Evolutionary conservation across 2,888 invertebrate genomes (phyloP), one percentile per base, ranked within the genome.

Genomic region (Hypselothyrea guttata): DNA sequence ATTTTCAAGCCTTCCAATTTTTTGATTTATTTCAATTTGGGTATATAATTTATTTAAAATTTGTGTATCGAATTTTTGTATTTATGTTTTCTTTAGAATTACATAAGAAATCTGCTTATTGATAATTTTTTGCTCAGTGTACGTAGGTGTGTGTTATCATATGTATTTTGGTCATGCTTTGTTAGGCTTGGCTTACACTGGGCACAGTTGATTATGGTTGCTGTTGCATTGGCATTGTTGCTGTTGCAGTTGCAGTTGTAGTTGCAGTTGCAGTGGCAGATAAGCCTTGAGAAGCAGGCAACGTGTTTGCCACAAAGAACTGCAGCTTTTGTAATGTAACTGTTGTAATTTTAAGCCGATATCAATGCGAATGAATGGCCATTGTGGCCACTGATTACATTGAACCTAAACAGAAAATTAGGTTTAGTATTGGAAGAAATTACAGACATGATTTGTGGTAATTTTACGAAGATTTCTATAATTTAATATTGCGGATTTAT

Each of bases 291-390:
- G 31, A 15, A 49, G 22, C 16, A n/a, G 1, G 13, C 15, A 15
- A 15, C 18, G 37, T 44, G 18, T 9, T 11, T 35, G 27, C 34
- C 38, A 52, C 34, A 55, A 52, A 48, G 33, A 51, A 52, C 28
- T 28, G 4, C 15, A 9, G 8, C 27, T 27, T n/a, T 7, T 41
- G 31, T 58, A 54, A 73, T 70, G 51, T 69, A 69, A 69, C 53
- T 22, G 22, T 58, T 69, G 55, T 47, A 55, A 37, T 69, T 45
- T 46, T 68, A 70, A 73, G 45, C 73, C 63, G 41, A 41, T 45
- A 30, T 31, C 31, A 30, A 11, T 22, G 12, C 12, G 16, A 7
- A n/a, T 42, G 46, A 22, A 11, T 16, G 42, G 7, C 33, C n/a
- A 49, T 49, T 68, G 38, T n/a, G n/a, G n/a, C n/a, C n/a, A n/a